Conservation (phyloP, 2,888 invertebrate species). For the Epsilonema sp. region DNA sequence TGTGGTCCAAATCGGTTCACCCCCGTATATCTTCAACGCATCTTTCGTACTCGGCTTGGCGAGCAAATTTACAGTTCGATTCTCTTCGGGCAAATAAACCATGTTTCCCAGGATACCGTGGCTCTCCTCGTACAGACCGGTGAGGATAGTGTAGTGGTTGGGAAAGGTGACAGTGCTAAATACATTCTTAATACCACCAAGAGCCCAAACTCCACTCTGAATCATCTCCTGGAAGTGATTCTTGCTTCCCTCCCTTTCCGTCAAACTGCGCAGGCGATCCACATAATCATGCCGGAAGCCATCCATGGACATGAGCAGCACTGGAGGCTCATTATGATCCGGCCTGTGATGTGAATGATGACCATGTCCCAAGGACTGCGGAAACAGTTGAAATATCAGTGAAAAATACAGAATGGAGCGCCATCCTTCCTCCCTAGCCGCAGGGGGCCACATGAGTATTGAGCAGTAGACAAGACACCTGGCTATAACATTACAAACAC, state of each 20-base stretch:
- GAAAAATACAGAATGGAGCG: no score
- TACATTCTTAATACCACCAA: background rate
- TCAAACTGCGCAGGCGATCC: background rate
- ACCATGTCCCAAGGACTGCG: no score
- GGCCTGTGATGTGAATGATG: no score
- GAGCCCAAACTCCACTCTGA: background rate
- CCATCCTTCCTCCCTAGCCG: no score
- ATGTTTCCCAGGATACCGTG: slow-evolving; percentile 7
- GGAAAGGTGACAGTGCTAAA: slow-evolving; percentile 8
- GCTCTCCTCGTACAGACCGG: slow-evolving; percentile 7
- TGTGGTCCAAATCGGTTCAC: slow-evolving; percentile 6
- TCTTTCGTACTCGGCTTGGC: background rate
- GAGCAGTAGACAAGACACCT: no score
- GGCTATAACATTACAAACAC: no score
- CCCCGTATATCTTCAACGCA: slow-evolving; percentile 2
- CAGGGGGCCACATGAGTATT: no score
- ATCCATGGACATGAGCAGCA: slow-evolving; percentile 5
- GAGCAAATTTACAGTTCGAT: background rate
- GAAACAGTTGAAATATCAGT: no score
- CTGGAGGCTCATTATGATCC: background rate
- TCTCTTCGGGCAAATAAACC: slow-evolving; percentile 1
- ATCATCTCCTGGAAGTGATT: slow-evolving; percentile 3
- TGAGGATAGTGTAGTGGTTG: slow-evolving; percentile 8
- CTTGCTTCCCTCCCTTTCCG: background rate
- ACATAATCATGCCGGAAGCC: slow-evolving; percentile 8